Conservation (phyloP, 2,888 invertebrate genomes). For the Seira musarum region DNA sequence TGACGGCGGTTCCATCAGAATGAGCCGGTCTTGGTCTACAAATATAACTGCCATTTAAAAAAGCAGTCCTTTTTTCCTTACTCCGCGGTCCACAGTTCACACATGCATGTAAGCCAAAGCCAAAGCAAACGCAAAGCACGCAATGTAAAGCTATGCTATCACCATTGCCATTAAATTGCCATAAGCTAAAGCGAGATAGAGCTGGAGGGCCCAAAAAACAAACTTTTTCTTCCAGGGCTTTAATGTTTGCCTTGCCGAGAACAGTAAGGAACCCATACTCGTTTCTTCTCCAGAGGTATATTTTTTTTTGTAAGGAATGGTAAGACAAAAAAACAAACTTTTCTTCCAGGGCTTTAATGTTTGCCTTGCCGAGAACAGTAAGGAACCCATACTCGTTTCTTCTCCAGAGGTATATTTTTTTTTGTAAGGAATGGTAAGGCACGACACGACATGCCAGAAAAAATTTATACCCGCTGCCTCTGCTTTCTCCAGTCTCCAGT, state of each 20-base stretch:
- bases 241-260: background rate
- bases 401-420: background rate
- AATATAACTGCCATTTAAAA: too few relatives aligned
- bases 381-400: too few relatives aligned
- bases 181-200: background rate
- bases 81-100: too few relatives aligned
- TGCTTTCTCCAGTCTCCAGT: background rate
- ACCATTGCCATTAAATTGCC: too few relatives aligned
- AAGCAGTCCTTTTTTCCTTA: too few relatives aligned
- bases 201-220: background rate
- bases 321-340: background rate
- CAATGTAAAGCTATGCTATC: too few relatives aligned
- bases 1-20: background rate
- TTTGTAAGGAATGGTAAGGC: background rate
- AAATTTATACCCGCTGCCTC: background rate
- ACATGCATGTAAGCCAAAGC: too few relatives aligned
- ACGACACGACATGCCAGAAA: too few relatives aligned
- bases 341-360: background rate
- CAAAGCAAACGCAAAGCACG: too few relatives aligned
- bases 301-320: background rate
- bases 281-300: too few relatives aligned
- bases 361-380: too few relatives aligned
- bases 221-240: background rate
- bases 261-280: too few relatives aligned
- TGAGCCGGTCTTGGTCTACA: background rate